Conservation (phyloP, 2,888 invertebrate species). For the Stramonita haemastoma region DNA sequence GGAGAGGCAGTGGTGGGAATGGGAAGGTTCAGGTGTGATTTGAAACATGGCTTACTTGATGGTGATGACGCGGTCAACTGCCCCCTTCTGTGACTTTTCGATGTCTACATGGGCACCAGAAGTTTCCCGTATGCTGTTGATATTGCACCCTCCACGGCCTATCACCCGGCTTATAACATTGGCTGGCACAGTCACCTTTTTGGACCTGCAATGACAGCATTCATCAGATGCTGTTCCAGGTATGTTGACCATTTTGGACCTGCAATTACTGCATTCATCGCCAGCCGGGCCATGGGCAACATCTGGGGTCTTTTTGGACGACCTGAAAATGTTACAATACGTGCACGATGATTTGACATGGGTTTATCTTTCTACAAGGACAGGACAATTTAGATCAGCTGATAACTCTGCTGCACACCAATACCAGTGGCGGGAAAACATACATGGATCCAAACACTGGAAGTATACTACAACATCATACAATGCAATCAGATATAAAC, state of each 20-base stretch:
- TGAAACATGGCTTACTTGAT: slow-evolving; percentile 85
- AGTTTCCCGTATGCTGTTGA: slow-evolving; percentile 96
- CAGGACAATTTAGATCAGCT: not conserved
- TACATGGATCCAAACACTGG: not conserved
- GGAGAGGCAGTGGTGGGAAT: not conserved
- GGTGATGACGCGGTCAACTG: slow-evolving; percentile 87
- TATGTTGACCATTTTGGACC: slow-evolving; percentile 27
- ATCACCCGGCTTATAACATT: slow-evolving; percentile 98
- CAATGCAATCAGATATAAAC: not conserved
- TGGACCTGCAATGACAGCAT: slow-evolving; percentile 47
- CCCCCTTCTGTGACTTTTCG: slow-evolving; percentile 87
- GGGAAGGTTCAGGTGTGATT: not conserved
- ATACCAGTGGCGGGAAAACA: not conserved
- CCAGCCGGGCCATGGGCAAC: slow-evolving; percentile 13
- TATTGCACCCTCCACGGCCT: slow-evolving; percentile 97
- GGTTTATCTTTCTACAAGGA: not conserved
- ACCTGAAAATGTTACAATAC: slow-evolving; percentile 11
- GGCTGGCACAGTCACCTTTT: slow-evolving; percentile 90
- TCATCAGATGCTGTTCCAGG: slow-evolving; percentile 29
- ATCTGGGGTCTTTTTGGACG: slow-evolving; percentile 17
- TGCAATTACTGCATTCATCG: slow-evolving; percentile 28
- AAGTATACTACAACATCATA: no score
- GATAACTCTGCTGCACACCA: not conserved
- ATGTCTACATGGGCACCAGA: slow-evolving; percentile 99
- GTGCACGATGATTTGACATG: slow-evolving; percentile 4